A percentile compares a stretch with the other conserved stretches of the same genome.
Evolutionary conservation across 1,140 invertebrate species (phyloP).

Genomic region (Berghia stephanieae): DNA sequence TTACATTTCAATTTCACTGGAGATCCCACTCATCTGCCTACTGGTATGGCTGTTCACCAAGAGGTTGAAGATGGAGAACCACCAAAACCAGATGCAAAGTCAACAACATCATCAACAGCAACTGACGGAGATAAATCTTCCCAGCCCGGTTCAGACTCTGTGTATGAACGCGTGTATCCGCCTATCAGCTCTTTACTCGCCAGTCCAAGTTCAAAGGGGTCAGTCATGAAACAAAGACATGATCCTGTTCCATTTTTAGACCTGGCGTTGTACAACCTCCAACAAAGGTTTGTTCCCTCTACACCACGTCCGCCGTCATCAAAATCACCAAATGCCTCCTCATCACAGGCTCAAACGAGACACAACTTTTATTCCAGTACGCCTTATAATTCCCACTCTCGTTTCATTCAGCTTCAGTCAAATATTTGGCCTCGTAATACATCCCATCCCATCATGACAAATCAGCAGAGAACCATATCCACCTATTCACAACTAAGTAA

Average conservation of each 20-base stretch:
- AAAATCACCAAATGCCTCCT: not conserved
- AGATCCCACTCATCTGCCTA: slow-evolving; percentile 20
- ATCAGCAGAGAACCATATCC: too few species aligned
- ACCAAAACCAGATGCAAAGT: too few species aligned
- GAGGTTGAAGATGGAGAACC: too few species aligned
- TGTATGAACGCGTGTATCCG: slow-evolving; percentile 27
- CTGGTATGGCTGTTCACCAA: slow-evolving; percentile 15
- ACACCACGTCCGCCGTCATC: not conserved
- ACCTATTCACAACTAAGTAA: too few species aligned
- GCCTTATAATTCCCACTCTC: too few species aligned
- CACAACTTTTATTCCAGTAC: too few species aligned
- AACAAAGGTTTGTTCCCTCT: not conserved
- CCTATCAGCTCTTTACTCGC: slow-evolving; percentile 16
- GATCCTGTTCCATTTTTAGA: not conserved
- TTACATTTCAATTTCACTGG: slow-evolving; percentile 27
- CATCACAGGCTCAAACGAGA: too few species aligned
- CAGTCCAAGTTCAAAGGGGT: slow-evolving; percentile 4
- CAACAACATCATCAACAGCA: too few species aligned
- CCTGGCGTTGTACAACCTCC: too few species aligned
- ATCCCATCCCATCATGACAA: too few species aligned
- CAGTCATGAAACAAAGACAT: slow-evolving; percentile 22
- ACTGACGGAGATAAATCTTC: not conserved
- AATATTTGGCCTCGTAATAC: too few species aligned
- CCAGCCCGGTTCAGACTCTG: not conserved
- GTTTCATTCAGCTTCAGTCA: too few species aligned